These are phyloP conservation scores for Diuraphis noxia DNA, from an alignment of 1,140 invertebrate genomes.

Conservation along the genomic window DNA sequence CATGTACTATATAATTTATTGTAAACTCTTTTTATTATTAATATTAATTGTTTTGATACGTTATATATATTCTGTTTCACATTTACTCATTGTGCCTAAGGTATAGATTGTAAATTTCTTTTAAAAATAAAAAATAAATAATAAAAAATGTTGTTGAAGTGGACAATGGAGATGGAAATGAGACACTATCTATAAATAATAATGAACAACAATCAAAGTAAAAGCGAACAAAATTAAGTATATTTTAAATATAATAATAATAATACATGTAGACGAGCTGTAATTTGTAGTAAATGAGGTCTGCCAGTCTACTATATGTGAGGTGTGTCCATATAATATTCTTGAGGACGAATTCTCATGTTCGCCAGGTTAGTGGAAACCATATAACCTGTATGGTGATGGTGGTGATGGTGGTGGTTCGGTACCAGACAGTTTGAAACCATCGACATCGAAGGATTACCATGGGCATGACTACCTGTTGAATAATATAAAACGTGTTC, in stretches of 20 bases:
- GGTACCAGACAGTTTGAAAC: conserved; percentile 40
- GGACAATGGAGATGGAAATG: too few relatives aligned
- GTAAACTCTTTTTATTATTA: too few relatives aligned
- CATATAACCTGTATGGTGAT: conserved; percentile 12
- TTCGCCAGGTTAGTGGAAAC: conserved; percentile 27
- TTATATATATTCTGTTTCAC: too few relatives aligned
- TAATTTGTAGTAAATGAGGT: not conserved
- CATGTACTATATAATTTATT: too few relatives aligned
- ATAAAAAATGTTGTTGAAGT: too few relatives aligned
- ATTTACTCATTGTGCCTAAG: too few relatives aligned
- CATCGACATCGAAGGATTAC: conserved; percentile 30
- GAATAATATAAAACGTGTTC: not conserved
- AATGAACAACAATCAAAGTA: not conserved
- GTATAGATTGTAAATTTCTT: too few relatives aligned
- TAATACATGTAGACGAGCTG: not conserved
- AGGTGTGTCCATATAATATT: conserved; percentile 33
- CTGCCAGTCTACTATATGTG: not conserved
- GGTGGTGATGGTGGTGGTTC: not conserved
- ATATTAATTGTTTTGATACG: too few relatives aligned
- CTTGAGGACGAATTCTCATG: conserved; percentile 45
- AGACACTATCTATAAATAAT: not conserved
- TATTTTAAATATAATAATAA: not conserved
- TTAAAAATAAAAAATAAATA: too few relatives aligned
- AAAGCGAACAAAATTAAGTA: not conserved
- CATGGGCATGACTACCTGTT: not conserved